phyloP scores from a whole-genome alignment of 2,888 invertebrate species.

The Stegana nigrithorax region DNA sequence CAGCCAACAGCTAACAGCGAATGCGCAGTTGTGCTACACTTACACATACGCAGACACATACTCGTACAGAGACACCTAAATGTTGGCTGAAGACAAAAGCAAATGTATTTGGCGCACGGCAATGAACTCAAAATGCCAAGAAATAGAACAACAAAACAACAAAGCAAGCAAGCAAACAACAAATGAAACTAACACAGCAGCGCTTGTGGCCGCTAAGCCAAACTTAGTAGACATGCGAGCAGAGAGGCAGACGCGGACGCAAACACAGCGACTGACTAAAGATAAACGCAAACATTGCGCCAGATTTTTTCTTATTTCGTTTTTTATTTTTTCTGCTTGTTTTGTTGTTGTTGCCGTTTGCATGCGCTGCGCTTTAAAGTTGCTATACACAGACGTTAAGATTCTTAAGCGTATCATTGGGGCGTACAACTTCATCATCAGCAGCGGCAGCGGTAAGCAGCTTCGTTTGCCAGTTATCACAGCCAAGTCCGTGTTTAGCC shows the following conservation, averaged over 20 bases:
- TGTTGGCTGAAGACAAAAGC: background rate
- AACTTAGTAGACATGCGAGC: no score
- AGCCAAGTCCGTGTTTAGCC: no score
- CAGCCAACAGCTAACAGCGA: background rate
- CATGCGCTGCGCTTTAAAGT: no score
- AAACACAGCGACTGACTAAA: no score
- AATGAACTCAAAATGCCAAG: slow-evolving; percentile 51
- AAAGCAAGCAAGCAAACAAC: background rate
- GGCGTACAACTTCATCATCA: no score
- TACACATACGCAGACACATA: background rate
- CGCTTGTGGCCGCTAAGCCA: background rate
- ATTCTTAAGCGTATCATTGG: no score
- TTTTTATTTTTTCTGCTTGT: background rate
- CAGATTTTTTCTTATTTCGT: background rate
- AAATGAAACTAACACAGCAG: background rate
- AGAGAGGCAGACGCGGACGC: no score
- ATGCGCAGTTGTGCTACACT: background rate
- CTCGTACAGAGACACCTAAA: background rate
- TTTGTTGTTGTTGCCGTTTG: background rate
- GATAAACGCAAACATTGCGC: background rate
- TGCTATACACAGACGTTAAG: no score
- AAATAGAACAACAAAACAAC: slow-evolving; percentile 2
- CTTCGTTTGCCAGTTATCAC: no score
- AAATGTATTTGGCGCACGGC: slow-evolving; percentile 37
- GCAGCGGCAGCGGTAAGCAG: no score